Evolutionary conservation across 1,140 invertebrate genomes (phyloP).

Genomic region (Oscheius sp.): DNA sequence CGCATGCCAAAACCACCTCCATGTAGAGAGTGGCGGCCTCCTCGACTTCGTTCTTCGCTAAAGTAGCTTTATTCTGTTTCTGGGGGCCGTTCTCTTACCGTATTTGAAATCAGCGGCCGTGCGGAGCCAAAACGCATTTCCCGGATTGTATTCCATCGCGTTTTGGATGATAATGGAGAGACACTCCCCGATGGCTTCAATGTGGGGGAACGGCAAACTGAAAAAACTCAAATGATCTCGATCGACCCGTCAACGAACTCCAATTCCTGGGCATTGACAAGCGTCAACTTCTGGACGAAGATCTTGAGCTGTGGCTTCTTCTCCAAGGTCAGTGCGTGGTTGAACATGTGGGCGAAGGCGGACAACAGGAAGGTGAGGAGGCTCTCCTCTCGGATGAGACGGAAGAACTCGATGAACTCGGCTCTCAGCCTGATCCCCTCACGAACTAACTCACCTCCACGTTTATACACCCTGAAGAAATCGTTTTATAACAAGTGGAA

Average conservation of each 20-base stretch:
- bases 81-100: not conserved
- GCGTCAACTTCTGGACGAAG: constrained; percentile 1
- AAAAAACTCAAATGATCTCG: not conserved
- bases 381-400: not conserved
- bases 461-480: not conserved
- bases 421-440: not conserved
- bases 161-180: not conserved
- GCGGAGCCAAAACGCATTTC: constrained; percentile 26
- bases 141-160: constrained; percentile 17
- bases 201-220: not conserved
- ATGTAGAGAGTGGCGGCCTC: constrained; percentile 23
- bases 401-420: constrained; percentile 10
- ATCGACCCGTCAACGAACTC: not conserved
- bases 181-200: constrained; percentile 1
- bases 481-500: not conserved
- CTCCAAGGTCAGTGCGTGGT: constrained; percentile 1
- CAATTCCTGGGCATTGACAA: not conserved
- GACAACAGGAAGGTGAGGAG: constrained; percentile 8
- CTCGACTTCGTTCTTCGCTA: constrained; percentile 13
- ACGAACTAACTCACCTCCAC: constrained; percentile 3
- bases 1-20: constrained; percentile 9
- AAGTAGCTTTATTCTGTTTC: not conserved
- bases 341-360: constrained; percentile 30
- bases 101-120: constrained; percentile 23
- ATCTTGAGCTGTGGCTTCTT: constrained; percentile 9